A percentile compares a stretch with the other conserved stretches of the same genome.
Conservation (phyloP, 2,888 invertebrate species). For the Anarsia innoxiella region DNA sequence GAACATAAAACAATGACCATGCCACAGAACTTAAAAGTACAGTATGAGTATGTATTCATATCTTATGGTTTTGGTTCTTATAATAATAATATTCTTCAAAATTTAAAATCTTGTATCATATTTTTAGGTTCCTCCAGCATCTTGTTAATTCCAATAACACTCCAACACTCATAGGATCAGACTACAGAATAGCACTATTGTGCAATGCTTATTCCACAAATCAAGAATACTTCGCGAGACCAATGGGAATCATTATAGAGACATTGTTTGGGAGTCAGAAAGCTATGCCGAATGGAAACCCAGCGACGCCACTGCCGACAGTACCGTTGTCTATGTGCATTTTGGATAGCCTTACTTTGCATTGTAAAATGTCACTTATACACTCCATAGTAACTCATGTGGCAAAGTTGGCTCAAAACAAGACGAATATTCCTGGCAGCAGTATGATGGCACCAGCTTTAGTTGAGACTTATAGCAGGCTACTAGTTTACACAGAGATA, state of each 20-base stretch:
- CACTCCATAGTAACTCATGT: slow-evolving; percentile 89
- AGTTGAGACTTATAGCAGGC: slow-evolving; percentile 94
- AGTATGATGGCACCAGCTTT: slow-evolving; percentile 88
- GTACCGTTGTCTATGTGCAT: slow-evolving; percentile 94
- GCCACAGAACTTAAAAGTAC: slow-evolving; percentile 86
- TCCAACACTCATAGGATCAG: slow-evolving; percentile 85
- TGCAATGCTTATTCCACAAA: slow-evolving; percentile 98
- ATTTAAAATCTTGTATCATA: neutral
- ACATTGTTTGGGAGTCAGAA: slow-evolving; percentile 85
- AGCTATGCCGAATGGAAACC: slow-evolving; percentile 66
- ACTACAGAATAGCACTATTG: slow-evolving; percentile 92
- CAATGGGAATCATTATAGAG: slow-evolving; percentile 94
- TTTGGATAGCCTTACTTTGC: slow-evolving; percentile 94
- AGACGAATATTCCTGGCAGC: slow-evolving; percentile 82
- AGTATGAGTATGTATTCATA: slow-evolving; percentile 81
- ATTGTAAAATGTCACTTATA: slow-evolving; percentile 95
- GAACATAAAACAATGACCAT: slow-evolving; percentile 89
- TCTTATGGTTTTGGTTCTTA: neutral
- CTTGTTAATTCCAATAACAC: slow-evolving; percentile 83
- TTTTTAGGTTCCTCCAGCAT: slow-evolving; percentile 87
- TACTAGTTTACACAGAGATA: slow-evolving; percentile 96
- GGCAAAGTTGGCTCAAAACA: slow-evolving; percentile 91
- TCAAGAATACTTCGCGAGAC: slow-evolving; percentile 91
- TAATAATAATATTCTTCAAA: neutral
- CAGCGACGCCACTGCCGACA: slow-evolving; percentile 79